Conservation (phyloP, 92 coral and sea anemone genomes). For the Bergia puertoricense region DNA sequence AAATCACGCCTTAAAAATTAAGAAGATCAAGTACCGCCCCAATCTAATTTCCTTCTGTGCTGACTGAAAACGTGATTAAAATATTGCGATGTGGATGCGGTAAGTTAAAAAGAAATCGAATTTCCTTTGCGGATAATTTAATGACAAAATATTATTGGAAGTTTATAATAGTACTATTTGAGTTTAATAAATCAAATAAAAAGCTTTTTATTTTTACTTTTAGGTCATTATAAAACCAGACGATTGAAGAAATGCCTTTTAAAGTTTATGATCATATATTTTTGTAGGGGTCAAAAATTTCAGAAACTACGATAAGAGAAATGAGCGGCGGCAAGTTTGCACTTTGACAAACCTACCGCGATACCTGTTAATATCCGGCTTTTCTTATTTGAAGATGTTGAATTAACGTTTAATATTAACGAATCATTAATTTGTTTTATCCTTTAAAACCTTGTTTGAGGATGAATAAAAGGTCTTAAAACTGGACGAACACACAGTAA, state of each 20-base stretch:
- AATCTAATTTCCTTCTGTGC: not conserved
- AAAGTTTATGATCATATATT: not conserved
- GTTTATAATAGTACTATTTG: not conserved
- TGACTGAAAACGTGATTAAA: not conserved
- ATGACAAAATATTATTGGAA: not conserved
- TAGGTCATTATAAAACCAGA: not conserved
- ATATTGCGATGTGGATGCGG: not conserved
- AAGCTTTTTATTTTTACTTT: too few relatives aligned
- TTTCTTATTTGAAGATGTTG: too few relatives aligned
- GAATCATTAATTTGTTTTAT: too few relatives aligned
- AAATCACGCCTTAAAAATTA: not conserved
- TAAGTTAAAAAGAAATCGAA: too few relatives aligned
- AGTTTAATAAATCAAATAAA: too few relatives aligned
- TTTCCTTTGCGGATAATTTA: not conserved
- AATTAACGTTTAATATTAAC: too few relatives aligned
- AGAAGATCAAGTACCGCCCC: not conserved
- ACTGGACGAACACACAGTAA: too few relatives aligned
- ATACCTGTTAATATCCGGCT: not conserved
- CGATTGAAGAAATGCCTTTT: too few relatives aligned
- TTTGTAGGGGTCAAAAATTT: not conserved
- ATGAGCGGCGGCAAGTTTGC: not conserved
- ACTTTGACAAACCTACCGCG: not conserved
- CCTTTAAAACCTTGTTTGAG: not conserved
- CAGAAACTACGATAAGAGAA: too few relatives aligned
- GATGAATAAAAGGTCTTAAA: too few relatives aligned